phyloP scores from a whole-genome alignment of 1,140 invertebrate species.

The Rhyacophila brunnea region DNA sequence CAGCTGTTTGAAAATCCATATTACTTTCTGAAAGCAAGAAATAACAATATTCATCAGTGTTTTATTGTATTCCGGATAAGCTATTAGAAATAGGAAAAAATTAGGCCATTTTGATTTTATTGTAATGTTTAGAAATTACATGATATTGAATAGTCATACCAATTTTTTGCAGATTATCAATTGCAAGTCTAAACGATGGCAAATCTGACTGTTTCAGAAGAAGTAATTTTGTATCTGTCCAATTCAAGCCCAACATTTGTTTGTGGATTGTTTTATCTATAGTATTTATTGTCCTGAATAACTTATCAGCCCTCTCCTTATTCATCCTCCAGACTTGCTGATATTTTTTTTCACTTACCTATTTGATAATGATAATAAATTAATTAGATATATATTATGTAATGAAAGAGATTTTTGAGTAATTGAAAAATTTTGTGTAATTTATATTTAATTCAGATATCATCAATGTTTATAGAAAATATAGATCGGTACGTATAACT shows the following conservation, averaged over 20 bases:
- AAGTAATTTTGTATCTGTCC: slow-evolving; percentile 50
- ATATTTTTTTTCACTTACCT: slow-evolving; percentile 45
- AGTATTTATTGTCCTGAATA: slow-evolving; percentile 59
- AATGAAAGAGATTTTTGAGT: too few species aligned
- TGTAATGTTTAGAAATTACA: too few species aligned
- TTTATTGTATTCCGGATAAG: background rate
- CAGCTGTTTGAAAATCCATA: slow-evolving; percentile 3
- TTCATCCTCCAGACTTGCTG: slow-evolving; percentile 55
- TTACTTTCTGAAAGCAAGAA: too few species aligned
- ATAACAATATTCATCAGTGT: too few species aligned
- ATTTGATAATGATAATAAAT: background rate
- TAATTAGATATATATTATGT: slow-evolving; percentile 7
- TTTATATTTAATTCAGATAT: too few species aligned
- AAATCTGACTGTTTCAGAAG: slow-evolving; percentile 23
- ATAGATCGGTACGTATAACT: too few species aligned
- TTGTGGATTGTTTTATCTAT: slow-evolving; percentile 68
- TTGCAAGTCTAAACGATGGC: slow-evolving; percentile 18
- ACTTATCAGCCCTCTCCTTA: slow-evolving; percentile 55
- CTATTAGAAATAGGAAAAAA: background rate
- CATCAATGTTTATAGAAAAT: too few species aligned
- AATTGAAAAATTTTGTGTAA: too few species aligned
- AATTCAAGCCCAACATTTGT: slow-evolving; percentile 66
- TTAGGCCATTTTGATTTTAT: background rate
- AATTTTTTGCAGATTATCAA: slow-evolving; percentile 17
- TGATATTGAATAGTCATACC: too few species aligned